Conservation (phyloP, 2,113 vertebrate species). For the Pygoscelis antarcticus region DNA sequence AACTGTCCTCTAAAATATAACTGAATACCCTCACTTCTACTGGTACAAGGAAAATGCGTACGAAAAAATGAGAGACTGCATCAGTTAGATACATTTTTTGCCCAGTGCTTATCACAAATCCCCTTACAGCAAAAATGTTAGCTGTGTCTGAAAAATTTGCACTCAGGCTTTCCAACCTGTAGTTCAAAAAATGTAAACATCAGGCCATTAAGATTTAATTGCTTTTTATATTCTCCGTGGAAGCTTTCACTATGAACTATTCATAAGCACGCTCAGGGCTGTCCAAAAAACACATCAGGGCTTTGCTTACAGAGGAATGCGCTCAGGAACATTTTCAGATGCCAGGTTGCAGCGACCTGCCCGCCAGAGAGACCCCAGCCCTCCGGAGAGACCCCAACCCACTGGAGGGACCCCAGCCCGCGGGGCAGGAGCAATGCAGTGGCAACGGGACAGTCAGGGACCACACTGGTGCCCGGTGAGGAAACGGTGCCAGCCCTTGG, state of each 20-base stretch:
- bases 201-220: slow-evolving; percentile 48
- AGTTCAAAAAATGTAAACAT: slow-evolving; percentile 56
- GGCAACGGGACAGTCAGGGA: background rate
- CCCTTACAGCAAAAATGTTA: background rate
- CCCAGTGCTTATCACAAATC: background rate
- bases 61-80: background rate
- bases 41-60: background rate
- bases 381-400: background rate
- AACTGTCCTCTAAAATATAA: background rate
- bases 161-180: slow-evolving; percentile 29
- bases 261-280: slow-evolving; percentile 22
- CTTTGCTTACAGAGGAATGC: background rate
- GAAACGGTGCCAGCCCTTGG: background rate
- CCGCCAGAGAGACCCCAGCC: background rate
- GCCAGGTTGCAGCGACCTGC: background rate
- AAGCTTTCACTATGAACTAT: slow-evolving; percentile 63
- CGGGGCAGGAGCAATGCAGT: background rate
- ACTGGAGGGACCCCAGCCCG: accelerated
- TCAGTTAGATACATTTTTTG: background rate
- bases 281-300: background rate
- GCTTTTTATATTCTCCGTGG: slow-evolving; percentile 8
- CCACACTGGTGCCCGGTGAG: background rate
- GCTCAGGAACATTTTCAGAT: background rate
- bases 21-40: background rate
- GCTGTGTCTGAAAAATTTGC: slow-evolving; percentile 1